These are phyloP conservation scores for Alcis repandata DNA, from an alignment of 2,888 invertebrate genomes.

Conservation along the genomic window DNA sequence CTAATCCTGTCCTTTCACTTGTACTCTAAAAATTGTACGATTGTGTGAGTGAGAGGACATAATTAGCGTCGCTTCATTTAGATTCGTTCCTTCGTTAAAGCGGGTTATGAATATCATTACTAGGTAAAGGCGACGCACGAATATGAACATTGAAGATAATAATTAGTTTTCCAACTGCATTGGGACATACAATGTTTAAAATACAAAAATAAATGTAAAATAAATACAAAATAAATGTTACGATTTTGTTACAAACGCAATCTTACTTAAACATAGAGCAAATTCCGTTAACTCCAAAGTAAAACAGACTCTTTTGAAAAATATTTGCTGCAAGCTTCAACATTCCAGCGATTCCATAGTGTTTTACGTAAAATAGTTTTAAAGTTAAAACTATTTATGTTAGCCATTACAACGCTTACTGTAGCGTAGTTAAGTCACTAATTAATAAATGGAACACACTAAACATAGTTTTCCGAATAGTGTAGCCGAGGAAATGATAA, in stretches of 20 bases:
- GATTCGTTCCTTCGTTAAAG: too few relatives aligned
- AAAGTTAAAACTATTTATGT: conserved; percentile 51
- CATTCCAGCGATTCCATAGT: conserved; percentile 16
- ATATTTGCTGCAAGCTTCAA: conserved; percentile 7
- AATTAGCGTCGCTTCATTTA: too few relatives aligned
- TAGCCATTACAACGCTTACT: conserved; percentile 53
- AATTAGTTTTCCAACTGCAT: background rate
- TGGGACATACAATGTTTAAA: too few relatives aligned
- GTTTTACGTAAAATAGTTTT: conserved; percentile 12
- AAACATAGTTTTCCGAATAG: conserved; percentile 73
- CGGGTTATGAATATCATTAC: too few relatives aligned
- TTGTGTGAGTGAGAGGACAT: too few relatives aligned
- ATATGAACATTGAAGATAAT: background rate
- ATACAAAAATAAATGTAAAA: too few relatives aligned
- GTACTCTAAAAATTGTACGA: too few relatives aligned
- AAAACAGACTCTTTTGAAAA: conserved; percentile 17
- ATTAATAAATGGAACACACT: conserved; percentile 73
- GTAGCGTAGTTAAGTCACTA: conserved; percentile 65
- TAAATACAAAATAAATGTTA: too few relatives aligned
- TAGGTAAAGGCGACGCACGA: too few relatives aligned
- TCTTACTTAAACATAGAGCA: conserved; percentile 28
- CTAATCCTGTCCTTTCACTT: too few relatives aligned
- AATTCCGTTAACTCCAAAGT: conserved; percentile 16
- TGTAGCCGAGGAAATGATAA: conserved; percentile 72
- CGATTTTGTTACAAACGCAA: background rate